A percentile compares a stretch with the other conserved stretches of the same genome.
Conservation (phyloP, 2,888 invertebrate species). For the Chalcosyrphus nemorum region DNA sequence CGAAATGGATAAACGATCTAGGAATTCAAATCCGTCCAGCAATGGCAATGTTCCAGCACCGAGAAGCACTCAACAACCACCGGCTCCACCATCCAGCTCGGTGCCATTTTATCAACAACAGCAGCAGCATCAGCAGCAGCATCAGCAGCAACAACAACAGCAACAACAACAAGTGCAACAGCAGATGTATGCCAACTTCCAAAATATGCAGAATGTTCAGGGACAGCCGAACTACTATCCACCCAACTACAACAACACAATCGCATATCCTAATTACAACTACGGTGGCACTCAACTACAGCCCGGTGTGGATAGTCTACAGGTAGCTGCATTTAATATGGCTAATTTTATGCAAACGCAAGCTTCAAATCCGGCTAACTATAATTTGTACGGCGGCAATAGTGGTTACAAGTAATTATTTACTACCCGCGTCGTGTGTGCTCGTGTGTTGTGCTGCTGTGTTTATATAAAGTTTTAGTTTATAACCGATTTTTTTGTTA, state of each 20-base stretch:
- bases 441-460: constrained; percentile 56
- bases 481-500: constrained; percentile 1
- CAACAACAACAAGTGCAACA: constrained; percentile 63
- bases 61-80: constrained; percentile 8
- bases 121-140: constrained; percentile 57
- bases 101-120: constrained; percentile 75
- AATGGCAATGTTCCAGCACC: constrained; percentile 36
- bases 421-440: constrained; percentile 8
- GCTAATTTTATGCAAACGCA: constrained; percentile 41
- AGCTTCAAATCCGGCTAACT: constrained; percentile 33
- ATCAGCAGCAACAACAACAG: constrained; percentile 58
- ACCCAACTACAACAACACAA: constrained; percentile 26
- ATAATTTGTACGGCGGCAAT: constrained; percentile 50
- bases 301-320: constrained; percentile 38
- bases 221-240: constrained; percentile 31
- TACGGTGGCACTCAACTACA: constrained; percentile 23
- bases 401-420: constrained; percentile 57
- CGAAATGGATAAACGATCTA: constrained; percentile 22
- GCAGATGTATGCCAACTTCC: constrained; percentile 75
- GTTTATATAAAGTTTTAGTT: constrained; percentile 46
- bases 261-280: constrained; percentile 53
- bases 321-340: constrained; percentile 49
- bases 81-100: constrained; percentile 41
- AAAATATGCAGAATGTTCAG: constrained; percentile 37
- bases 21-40: constrained; percentile 13